Evolutionary conservation across 2,113 vertebrate genomes (phyloP).

Genomic region (Coptodon rendalli): DNA sequence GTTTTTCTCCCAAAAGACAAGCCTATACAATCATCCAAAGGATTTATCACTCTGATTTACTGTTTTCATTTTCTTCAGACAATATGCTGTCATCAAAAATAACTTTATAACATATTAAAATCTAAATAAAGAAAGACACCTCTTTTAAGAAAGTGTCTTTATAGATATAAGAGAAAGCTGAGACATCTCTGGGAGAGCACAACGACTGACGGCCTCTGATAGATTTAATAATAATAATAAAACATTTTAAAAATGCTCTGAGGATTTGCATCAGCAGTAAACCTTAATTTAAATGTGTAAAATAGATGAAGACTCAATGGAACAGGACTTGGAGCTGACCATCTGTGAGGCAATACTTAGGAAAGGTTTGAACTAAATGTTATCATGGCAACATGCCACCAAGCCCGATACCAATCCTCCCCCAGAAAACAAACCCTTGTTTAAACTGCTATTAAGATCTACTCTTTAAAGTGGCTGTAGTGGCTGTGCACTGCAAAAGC

Average conservation of each 20-base stretch:
- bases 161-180: background rate
- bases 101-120: constrained; percentile 16
- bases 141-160: background rate
- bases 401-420: background rate
- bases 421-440: background rate
- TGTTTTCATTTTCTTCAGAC: constrained; percentile 40
- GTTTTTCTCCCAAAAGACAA: constrained; percentile 34
- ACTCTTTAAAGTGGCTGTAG: background rate
- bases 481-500: background rate
- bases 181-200: background rate
- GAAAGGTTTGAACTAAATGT: background rate
- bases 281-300: background rate
- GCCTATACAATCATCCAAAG: constrained; percentile 21
- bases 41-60: constrained; percentile 31
- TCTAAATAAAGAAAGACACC: background rate
- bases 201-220: background rate
- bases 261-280: constrained; percentile 11
- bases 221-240: background rate
- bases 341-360: background rate
- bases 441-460: background rate
- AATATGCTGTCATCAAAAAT: background rate
- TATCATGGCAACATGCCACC: background rate
- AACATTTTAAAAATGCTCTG: background rate
- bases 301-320: background rate
- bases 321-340: background rate